Evolutionary conservation across 2,797 vertebrate genomes (phyloP).

Genomic region (Garrulus glandarius): DNA sequence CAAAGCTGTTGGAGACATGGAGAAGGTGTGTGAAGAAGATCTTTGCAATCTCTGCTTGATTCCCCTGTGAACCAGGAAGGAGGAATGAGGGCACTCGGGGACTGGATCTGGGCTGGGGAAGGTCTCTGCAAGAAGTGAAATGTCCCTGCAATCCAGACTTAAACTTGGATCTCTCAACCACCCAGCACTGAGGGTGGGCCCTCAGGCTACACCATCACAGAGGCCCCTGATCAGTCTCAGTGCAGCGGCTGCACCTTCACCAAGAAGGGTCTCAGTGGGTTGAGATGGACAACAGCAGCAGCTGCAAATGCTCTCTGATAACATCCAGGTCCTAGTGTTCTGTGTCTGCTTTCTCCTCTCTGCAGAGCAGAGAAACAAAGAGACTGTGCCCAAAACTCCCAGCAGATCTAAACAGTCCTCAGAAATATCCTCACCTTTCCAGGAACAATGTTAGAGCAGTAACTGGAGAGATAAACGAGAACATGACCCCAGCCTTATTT

Average conservation of each 20-base stretch:
- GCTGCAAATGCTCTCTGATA: not conserved
- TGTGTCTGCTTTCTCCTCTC: not conserved
- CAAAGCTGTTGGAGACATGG: not conserved
- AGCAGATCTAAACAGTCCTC: not conserved
- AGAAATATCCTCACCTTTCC: slow-evolving; percentile 11
- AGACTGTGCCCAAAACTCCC: not conserved
- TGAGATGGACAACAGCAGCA: not conserved
- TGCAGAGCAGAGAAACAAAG: not conserved
- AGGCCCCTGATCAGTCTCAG: too few relatives aligned
- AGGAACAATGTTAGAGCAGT: not conserved
- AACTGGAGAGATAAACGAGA: not conserved
- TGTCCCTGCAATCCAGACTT: not conserved
- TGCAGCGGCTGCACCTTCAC: not conserved
- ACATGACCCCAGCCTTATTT: slow-evolving; percentile 26
- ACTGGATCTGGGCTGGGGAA: not conserved
- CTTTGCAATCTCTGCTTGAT: not conserved
- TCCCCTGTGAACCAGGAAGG: not conserved
- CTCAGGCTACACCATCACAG: not conserved
- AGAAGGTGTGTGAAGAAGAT: not conserved
- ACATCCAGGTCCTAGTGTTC: not conserved
- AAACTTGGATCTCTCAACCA: not conserved
- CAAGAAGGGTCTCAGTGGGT: fast-evolving
- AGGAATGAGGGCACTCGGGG: not conserved
- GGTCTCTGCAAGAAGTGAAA: not conserved
- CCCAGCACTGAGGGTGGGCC: not conserved